These are phyloP conservation scores for Eidolon helvum DNA, from an alignment of 2,113 vertebrate species.

Conservation along the genomic window DNA sequence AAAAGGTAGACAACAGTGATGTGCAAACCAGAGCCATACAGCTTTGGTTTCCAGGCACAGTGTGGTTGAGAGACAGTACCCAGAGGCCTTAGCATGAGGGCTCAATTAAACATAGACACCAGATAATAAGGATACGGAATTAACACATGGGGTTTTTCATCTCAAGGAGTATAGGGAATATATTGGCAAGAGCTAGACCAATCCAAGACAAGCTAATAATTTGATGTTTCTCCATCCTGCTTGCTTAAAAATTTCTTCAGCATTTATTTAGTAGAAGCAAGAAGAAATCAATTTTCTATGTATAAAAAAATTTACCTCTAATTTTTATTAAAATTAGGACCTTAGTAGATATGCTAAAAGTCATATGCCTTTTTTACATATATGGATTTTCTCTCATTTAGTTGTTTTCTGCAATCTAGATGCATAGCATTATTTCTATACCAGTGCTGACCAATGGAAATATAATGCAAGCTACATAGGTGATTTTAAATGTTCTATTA, in stretches of 20 bases:
- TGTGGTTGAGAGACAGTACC: not conserved
- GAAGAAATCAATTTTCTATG: not conserved
- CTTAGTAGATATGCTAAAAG: not conserved
- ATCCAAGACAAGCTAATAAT: not conserved
- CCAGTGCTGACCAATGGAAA: not conserved
- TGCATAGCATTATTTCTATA: not conserved
- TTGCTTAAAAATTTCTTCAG: not conserved
- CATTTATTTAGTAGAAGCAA: not conserved
- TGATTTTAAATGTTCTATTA: not conserved
- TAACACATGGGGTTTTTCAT: not conserved
- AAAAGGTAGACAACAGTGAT: not conserved
- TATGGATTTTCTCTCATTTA: not conserved
- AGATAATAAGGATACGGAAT: not conserved
- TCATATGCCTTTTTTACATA: not conserved
- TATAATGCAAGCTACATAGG: not conserved
- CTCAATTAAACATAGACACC: not conserved
- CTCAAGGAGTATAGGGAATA: not conserved
- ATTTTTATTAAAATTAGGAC: not conserved
- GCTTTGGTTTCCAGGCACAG: not conserved
- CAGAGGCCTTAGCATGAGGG: not conserved
- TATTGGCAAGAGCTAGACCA: not conserved
- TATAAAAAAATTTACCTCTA: not conserved
- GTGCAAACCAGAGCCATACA: not conserved
- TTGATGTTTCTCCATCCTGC: not conserved
- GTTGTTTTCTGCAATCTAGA: not conserved